A percentile compares a stretch with the other conserved stretches of the same genome.
Evolutionary conservation across 2,797 vertebrate genomes (phyloP).

Genomic region (Alcedo atthis): DNA sequence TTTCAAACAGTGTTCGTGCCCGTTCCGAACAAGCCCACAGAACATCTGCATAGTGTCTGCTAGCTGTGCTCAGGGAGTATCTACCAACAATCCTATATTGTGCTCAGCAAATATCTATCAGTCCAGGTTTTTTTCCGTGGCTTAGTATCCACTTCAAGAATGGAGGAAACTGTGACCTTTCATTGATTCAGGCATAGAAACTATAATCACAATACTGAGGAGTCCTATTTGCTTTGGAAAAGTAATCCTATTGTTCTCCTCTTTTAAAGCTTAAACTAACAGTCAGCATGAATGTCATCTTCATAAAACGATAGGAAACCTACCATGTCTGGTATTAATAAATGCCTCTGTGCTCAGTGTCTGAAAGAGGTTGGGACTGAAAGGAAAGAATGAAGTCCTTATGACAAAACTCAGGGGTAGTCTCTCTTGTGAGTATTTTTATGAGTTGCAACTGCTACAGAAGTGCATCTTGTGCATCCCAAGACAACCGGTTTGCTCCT

Average conservation of each 20-base stretch:
- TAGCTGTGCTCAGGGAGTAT: neutral
- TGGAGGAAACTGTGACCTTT: constrained; percentile 27
- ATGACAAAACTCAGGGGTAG: constrained; percentile 26
- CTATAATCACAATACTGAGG: constrained; percentile 38
- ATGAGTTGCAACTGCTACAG: constrained; percentile 28
- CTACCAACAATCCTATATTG: constrained; percentile 54
- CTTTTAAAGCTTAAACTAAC: constrained; percentile 62
- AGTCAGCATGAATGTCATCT: constrained; percentile 64
- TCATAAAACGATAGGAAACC: constrained; percentile 47
- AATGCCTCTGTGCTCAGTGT: constrained; percentile 29
- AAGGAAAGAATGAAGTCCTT: constrained; percentile 38
- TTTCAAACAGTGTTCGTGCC: constrained; percentile 55
- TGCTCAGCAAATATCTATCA: constrained; percentile 29
- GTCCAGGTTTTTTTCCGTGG: neutral
- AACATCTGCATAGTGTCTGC: constrained; percentile 61
- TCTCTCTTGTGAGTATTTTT: constrained; percentile 17
- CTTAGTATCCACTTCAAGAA: neutral
- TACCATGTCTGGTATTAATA: constrained; percentile 64
- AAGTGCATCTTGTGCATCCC: neutral
- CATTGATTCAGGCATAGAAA: constrained; percentile 59
- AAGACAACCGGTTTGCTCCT: neutral
- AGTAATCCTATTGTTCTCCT: constrained; percentile 61
- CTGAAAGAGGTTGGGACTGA: neutral
- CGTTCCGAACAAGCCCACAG: constrained; percentile 41
- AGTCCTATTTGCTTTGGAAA: constrained; percentile 65